Evolutionary conservation across 2,797 vertebrate species (phyloP).

Genomic region (Momotus momota): DNA sequence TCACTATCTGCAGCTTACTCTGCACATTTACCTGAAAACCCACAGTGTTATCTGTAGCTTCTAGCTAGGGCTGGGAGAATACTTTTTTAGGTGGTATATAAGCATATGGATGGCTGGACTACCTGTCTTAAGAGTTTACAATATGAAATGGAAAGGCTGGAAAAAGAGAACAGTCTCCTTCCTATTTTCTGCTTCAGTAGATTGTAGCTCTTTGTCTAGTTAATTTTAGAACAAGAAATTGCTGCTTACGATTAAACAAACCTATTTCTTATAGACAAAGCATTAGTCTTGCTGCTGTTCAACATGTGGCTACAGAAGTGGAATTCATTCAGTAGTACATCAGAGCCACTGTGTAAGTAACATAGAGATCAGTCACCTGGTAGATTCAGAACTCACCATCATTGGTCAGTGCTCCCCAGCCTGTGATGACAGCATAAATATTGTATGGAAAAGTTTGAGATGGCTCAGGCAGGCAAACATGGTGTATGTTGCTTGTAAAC

Average conservation of each 20-base stretch:
- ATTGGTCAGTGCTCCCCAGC: conserved; percentile 77
- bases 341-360: neutral
- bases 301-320: neutral
- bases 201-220: neutral
- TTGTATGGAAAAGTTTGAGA: conserved; percentile 68
- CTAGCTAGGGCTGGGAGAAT: neutral
- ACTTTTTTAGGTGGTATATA: neutral
- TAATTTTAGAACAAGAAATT: neutral
- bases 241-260: neutral
- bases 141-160: neutral
- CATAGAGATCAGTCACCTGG: neutral
- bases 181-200: neutral
- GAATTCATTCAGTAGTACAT: neutral
- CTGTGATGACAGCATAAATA: conserved; percentile 74
- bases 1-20: neutral
- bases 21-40: neutral
- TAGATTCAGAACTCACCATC: conserved; percentile 69
- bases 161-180: neutral
- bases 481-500: conserved; percentile 68
- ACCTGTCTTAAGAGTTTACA: neutral
- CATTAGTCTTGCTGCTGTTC: neutral
- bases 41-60: neutral
- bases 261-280: neutral
- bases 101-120: neutral
- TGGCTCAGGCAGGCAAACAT: conserved; percentile 77